A percentile compares a stretch with the other conserved stretches of the same genome.
These are phyloP conservation scores for Labeo catla DNA, from an alignment of 2,113 vertebrate genomes.

Conservation along the genomic window DNA sequence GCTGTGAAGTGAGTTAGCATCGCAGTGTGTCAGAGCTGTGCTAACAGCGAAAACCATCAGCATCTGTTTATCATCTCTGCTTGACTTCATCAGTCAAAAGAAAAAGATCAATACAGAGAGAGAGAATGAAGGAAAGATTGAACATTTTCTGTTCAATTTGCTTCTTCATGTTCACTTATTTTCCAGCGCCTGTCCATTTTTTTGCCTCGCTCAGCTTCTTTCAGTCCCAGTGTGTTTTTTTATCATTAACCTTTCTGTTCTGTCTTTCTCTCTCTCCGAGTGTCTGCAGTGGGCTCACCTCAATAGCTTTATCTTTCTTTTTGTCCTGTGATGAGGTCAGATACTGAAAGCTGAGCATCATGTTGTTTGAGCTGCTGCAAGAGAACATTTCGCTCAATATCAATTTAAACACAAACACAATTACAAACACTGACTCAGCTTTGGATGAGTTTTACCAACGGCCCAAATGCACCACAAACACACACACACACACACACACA, in stretches of 20 bases:
- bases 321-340: conserved; percentile 34
- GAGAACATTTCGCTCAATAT: conserved; percentile 23
- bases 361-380: conserved; percentile 1
- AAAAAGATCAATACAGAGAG: conserved; percentile 26
- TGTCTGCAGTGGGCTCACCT: neutral
- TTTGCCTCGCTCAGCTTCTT: conserved; percentile 37
- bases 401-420: conserved; percentile 37
- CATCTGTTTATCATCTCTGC: conserved; percentile 50
- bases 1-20: conserved; percentile 17
- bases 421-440: conserved; percentile 35
- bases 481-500: neutral
- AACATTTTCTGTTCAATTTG: conserved; percentile 50
- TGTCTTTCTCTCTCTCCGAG: conserved; percentile 20
- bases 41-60: conserved; percentile 38
- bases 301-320: conserved; percentile 35
- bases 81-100: conserved; percentile 47
- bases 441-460: neutral
- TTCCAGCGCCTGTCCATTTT: conserved; percentile 54
- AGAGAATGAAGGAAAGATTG: conserved; percentile 3
- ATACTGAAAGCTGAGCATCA: conserved; percentile 30
- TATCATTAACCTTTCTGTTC: conserved; percentile 30
- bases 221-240: conserved; percentile 18
- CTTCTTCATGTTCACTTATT: conserved; percentile 54
- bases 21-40: conserved; percentile 25
- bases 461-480: conserved; percentile 22